Conservation (phyloP, 2,113 vertebrate species). For the Phaethornis superciliosus region DNA sequence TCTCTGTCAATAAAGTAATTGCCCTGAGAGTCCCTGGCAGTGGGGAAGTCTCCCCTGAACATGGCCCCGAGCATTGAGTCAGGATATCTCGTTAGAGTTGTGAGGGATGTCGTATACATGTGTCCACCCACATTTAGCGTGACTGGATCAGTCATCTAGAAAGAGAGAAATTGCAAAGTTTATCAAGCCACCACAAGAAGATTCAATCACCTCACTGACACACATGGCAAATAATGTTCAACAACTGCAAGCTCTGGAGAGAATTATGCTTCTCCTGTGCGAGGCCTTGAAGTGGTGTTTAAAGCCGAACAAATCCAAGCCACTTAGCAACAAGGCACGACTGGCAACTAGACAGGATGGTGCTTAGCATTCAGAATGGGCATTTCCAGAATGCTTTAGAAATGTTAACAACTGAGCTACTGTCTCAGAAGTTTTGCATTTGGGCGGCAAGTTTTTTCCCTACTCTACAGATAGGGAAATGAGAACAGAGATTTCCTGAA, state of each 20-base stretch:
- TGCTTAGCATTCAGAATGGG: background rate
- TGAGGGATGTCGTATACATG: slow-evolving; percentile 87
- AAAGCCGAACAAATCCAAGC: background rate
- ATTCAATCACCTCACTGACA: background rate
- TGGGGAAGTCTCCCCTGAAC: slow-evolving; percentile 88
- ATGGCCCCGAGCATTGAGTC: slow-evolving; percentile 90
- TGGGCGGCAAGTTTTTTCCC: background rate
- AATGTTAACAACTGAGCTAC: slow-evolving; percentile 7
- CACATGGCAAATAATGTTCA: background rate
- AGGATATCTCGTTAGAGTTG: slow-evolving; percentile 85
- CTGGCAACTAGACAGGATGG: slow-evolving; percentile 2
- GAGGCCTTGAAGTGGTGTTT: background rate
- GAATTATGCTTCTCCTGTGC: background rate
- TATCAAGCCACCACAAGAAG: slow-evolving; percentile 34
- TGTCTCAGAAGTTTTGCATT: slow-evolving; percentile 33
- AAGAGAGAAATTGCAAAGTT: slow-evolving; percentile 60
- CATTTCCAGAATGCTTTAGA: slow-evolving; percentile 18
- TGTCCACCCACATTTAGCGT: slow-evolving; percentile 90
- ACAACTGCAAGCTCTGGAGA: background rate
- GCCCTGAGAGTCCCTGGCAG: slow-evolving; percentile 85
- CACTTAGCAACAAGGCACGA: slow-evolving; percentile 33
- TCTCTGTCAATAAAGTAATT: slow-evolving; percentile 91
- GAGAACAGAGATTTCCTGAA: slow-evolving; percentile 43
- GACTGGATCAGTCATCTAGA: slow-evolving; percentile 90
- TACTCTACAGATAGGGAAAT: slow-evolving; percentile 37